Evolutionary conservation across 1,140 invertebrate genomes (phyloP).

Genomic region (Pseudomyrmex cubaensis): DNA sequence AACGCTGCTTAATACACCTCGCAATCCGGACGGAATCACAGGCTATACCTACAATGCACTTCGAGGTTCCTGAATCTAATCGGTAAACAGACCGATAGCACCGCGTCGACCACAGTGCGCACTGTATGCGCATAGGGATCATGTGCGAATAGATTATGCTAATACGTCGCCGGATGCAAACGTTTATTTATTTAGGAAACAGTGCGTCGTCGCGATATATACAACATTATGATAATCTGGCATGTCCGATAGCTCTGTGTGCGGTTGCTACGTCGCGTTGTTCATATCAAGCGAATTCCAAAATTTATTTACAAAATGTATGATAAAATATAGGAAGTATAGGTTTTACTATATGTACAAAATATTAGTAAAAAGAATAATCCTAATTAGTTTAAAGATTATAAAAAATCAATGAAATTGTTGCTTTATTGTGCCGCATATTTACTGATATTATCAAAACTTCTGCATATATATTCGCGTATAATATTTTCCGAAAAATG

Average conservation of each 20-base stretch:
- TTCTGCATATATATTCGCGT: background rate
- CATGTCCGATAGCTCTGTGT: slow-evolving; percentile 32
- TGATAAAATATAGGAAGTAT: background rate
- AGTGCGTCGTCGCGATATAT: slow-evolving; percentile 45
- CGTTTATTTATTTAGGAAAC: slow-evolving; percentile 73
- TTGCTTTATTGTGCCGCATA: background rate
- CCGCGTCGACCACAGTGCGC: background rate
- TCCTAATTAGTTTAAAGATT: background rate
- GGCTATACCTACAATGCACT: slow-evolving; percentile 38
- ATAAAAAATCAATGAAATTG: background rate
- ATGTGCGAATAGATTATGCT: slow-evolving; percentile 71
- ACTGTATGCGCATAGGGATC: slow-evolving; percentile 51
- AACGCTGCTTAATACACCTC: slow-evolving; percentile 2
- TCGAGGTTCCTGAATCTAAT: slow-evolving; percentile 63
- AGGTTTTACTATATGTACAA: background rate
- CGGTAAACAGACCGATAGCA: slow-evolving; percentile 55
- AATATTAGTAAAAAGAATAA: background rate
- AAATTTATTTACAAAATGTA: slow-evolving; percentile 23
- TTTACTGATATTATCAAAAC: background rate
- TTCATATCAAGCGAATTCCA: slow-evolving; percentile 49
- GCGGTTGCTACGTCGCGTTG: slow-evolving; percentile 27
- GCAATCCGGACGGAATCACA: slow-evolving; percentile 50
- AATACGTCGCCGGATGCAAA: slow-evolving; percentile 57
- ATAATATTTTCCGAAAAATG: background rate
- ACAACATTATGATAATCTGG: slow-evolving; percentile 66